These are phyloP conservation scores for Neosalanx taihuensis DNA, from an alignment of 2,797 vertebrate species.

Conservation along the genomic window DNA sequence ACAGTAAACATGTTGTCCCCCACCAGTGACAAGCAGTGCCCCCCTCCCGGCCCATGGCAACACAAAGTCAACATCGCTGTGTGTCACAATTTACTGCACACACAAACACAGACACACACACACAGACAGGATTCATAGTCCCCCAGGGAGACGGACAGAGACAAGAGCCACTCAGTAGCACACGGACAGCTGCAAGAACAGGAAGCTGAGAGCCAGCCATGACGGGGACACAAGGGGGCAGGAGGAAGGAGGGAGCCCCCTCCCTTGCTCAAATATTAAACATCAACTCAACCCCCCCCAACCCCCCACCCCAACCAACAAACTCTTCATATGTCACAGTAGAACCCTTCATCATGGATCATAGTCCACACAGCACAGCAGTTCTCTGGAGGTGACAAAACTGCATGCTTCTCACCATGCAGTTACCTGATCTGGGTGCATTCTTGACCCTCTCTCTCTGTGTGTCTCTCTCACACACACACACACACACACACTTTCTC, in stretches of 20 bases:
- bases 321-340: neutral
- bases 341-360: neutral
- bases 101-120: neutral
- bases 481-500: constrained; percentile 14
- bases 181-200: neutral
- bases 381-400: neutral
- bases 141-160: no score
- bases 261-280: neutral
- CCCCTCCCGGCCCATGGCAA: neutral
- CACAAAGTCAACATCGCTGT: neutral
- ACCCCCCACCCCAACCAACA: neutral
- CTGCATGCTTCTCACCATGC: constrained; percentile 5
- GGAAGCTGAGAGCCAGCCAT: neutral
- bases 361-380: neutral
- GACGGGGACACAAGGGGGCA: neutral
- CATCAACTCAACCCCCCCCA: neutral
- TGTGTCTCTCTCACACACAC: neutral
- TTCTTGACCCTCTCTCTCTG: neutral
- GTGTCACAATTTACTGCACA: neutral
- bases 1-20: no score
- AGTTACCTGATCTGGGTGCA: constrained; percentile 4
- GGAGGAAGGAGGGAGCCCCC: neutral
- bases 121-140: neutral
- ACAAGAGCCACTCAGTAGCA: neutral
- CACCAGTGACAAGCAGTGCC: no score